These are phyloP conservation scores for Phoenoteleia sp. DNA, from an alignment of 2,888 invertebrate species.

Conservation along the genomic window DNA sequence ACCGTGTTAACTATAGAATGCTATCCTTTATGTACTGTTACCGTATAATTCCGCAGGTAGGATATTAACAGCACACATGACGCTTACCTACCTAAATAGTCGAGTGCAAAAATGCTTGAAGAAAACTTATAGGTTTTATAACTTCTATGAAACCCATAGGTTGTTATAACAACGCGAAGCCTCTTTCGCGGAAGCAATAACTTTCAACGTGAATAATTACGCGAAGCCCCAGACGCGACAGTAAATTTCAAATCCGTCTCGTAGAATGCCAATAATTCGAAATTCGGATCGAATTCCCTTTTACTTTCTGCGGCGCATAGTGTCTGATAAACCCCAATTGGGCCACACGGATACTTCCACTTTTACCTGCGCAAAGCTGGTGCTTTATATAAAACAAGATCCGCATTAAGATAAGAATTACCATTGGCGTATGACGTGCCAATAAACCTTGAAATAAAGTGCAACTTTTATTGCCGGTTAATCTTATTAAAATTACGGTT, in stretches of 20 bases:
- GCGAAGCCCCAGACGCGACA: no score
- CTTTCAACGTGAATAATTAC: no score
- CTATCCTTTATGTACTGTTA: constrained; percentile 85
- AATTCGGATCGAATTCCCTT: background rate
- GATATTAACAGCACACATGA: constrained; percentile 39
- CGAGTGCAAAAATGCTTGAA: constrained; percentile 25
- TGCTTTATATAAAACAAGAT: constrained; percentile 23
- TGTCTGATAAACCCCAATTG: constrained; percentile 28
- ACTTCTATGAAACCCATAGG: no score
- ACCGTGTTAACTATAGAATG: constrained; percentile 84
- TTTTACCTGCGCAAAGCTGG: background rate
- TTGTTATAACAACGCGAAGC: no score
- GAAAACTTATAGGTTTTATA: no score
- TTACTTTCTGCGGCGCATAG: background rate
- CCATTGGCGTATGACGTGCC: constrained; percentile 21
- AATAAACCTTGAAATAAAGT: constrained; percentile 36
- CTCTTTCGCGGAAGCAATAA: no score
- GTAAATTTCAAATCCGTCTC: no score
- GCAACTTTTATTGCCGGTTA: constrained; percentile 44
- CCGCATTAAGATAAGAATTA: constrained; percentile 24
- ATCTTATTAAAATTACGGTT: constrained; percentile 42
- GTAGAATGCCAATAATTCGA: no score
- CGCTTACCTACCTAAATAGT: constrained; percentile 19
- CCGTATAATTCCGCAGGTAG: constrained; percentile 84
- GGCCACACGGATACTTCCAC: constrained; percentile 11